Evolutionary conservation across 1,140 invertebrate genomes (phyloP).

Genomic region (Bursaphelenchus mucronatus): DNA sequence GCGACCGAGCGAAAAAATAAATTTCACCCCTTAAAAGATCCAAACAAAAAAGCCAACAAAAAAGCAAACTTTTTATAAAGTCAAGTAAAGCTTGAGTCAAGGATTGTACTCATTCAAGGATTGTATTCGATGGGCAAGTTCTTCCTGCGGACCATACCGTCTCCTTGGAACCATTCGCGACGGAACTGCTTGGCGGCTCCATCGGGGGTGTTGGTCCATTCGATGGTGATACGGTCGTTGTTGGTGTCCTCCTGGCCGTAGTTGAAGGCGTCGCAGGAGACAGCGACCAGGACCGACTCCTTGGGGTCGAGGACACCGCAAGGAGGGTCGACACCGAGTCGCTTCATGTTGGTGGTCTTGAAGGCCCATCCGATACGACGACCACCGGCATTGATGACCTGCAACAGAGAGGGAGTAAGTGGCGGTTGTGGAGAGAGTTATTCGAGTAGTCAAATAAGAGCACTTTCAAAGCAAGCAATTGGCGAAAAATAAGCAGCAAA

Average conservation of each 20-base stretch:
- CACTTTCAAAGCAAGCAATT: too few relatives aligned
- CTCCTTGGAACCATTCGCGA: conserved; percentile 48
- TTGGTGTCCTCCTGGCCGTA: conserved; percentile 42
- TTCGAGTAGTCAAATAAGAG: too few relatives aligned
- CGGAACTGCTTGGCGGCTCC: conserved; percentile 42
- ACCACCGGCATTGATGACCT: conserved; percentile 43
- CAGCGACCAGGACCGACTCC: conserved; percentile 37
- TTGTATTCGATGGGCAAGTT: conserved; percentile 50
- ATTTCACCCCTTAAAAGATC: too few relatives aligned
- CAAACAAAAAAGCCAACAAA: too few relatives aligned
- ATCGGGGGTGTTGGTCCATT: conserved; percentile 48
- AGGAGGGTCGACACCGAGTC: conserved; percentile 38
- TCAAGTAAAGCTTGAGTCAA: too few relatives aligned
- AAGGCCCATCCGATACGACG: conserved; percentile 45
- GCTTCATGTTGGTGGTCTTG: conserved; percentile 44
- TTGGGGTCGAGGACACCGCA: conserved; percentile 46
- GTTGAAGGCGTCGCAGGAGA: conserved; percentile 44
- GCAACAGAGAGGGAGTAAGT: not conserved
- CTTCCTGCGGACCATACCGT: conserved; percentile 49
- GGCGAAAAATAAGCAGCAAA: too few relatives aligned
- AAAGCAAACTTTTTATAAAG: too few relatives aligned
- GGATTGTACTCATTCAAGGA: conserved; percentile 22
- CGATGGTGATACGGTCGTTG: conserved; percentile 48
- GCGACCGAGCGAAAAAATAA: too few relatives aligned
- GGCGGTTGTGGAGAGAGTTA: not conserved